Conservation (phyloP, 2,888 invertebrate species). For the Baronia brevicornis region DNA sequence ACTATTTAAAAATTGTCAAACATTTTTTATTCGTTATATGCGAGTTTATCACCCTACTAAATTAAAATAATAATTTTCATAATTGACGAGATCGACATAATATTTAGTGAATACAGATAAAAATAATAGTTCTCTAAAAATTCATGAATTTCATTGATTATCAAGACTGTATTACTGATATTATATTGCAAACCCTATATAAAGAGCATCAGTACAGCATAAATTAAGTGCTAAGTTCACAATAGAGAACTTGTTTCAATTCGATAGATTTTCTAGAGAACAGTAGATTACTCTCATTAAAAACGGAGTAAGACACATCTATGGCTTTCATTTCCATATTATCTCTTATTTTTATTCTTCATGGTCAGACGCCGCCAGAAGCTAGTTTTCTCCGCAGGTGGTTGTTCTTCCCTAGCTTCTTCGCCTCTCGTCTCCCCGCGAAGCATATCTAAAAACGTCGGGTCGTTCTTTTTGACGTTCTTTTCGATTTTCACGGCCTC, state of each 20-base stretch:
- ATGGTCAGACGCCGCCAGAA: constrained; percentile 83
- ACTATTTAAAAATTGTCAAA: too few relatives aligned
- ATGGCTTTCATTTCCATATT: constrained; percentile 34
- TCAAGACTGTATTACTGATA: too few relatives aligned
- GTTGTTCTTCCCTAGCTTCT: constrained; percentile 60
- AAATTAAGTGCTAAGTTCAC: too few relatives aligned
- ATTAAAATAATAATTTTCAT: too few relatives aligned
- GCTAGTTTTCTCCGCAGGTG: constrained; percentile 76
- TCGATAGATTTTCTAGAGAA: constrained; percentile 14
- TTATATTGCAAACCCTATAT: too few relatives aligned
- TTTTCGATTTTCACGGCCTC: constrained; percentile 79
- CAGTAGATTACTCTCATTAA: constrained; percentile 24
- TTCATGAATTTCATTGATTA: too few relatives aligned
- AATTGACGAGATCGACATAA: too few relatives aligned
- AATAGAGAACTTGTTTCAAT: constrained; percentile 13
- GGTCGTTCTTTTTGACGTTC: constrained; percentile 71
- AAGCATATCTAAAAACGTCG: constrained; percentile 81
- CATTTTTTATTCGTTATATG: too few relatives aligned
- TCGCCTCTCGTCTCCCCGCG: constrained; percentile 74
- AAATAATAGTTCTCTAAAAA: too few relatives aligned
- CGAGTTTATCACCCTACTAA: too few relatives aligned
- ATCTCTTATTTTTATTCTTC: constrained; percentile 81
- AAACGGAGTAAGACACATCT: constrained; percentile 39
- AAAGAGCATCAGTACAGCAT: too few relatives aligned
- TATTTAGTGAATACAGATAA: too few relatives aligned